Base-by-base conservation (phyloP, 2,888 invertebrate species). In the Hoplodrina ambigua region DNA sequence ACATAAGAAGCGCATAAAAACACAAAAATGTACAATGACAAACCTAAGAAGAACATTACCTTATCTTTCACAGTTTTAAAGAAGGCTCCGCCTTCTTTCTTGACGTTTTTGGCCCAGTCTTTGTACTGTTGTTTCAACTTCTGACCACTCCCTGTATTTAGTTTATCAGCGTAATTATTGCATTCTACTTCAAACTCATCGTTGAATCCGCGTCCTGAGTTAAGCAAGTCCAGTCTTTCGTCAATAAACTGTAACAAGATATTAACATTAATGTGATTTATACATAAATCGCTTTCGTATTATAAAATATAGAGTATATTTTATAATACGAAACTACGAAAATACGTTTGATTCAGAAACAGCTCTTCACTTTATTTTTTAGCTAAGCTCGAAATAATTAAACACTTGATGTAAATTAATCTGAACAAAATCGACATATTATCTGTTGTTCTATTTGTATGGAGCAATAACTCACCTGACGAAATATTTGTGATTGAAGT, bases 161-260 rank as follows among this genome's bases (percentile, higher is more conserved):
- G 88, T 91, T 96, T 87, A 88, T 96, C 90, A 65, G 98, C 70
- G 97, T 98, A 95, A 44, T 86, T 71, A 71, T 92, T 93, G 79
- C 95, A 96, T 93, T 99, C 99, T 88, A 98, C 96, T 93, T 99
- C 99, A 93, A 99, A 99, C 89, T 99, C 98, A 91, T 99, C 99
- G 49, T 98, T 98, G 91, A 99, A 98, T 0, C 99, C 98, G 71
- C 98, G 96, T 0, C 99, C 99, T n/a, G 98, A 97, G 91, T 99
- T 99, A 78, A 99, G 96, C 96, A 99, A 97, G 84, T 98, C 98
- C 83, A 99, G 95, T 84, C 99, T 97, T 93, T 99, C 99, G 89
- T 99, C 99, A 87, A 99, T 98, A 92, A 99, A 99, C 98, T 99
- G 94, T 56, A 63, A 67, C 17, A 8, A 37, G 17, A 58, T 54